Evolutionary conservation across 2,888 invertebrate genomes (phyloP).

Genomic region (Spodoptera littoralis): DNA sequence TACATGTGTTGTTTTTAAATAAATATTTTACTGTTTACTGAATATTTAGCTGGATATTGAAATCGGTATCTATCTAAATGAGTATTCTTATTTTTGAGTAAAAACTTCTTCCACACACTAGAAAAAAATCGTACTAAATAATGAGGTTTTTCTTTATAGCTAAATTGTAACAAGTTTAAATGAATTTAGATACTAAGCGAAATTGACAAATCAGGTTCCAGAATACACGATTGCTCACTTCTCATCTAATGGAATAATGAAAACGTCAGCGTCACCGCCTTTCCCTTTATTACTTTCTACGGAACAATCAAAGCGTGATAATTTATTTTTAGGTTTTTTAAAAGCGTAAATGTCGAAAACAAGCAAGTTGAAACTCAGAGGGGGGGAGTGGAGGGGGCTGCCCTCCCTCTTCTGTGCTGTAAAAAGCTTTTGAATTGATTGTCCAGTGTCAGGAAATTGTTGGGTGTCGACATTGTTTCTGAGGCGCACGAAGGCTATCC

Average conservation of each 20-base stretch:
- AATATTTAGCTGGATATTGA: too few species aligned
- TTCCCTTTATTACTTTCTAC: conserved; percentile 49
- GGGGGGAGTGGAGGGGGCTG: conserved; percentile 27
- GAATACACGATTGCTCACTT: conserved; percentile 29
- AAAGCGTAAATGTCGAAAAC: conserved; percentile 69
- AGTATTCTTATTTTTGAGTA: too few species aligned
- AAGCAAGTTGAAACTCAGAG: conserved; percentile 71
- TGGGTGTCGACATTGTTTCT: conserved; percentile 81
- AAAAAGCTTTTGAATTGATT: conserved; percentile 85
- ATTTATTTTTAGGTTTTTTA: conserved; percentile 69
- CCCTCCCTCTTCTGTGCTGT: conserved; percentile 57
- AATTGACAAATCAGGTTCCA: conserved; percentile 16
- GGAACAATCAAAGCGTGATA: conserved; percentile 62
- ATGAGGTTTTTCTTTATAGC: too few species aligned
- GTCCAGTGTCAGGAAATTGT: conserved; percentile 83
- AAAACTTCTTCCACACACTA: too few species aligned
- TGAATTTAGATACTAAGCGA: neutral
- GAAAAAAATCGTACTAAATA: too few species aligned
- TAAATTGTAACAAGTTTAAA: too few species aligned
- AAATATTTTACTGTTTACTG: too few species aligned
- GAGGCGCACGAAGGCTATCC: conserved; percentile 77
- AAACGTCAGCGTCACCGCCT: conserved; percentile 42
- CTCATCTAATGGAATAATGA: conserved; percentile 47
- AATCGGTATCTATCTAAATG: too few species aligned
- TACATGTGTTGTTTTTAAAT: too few species aligned